A percentile compares a stretch with the other conserved stretches of the same genome.
Evolutionary conservation across 2,888 invertebrate genomes (phyloP).

Genomic region (Athrips mouffetella): DNA sequence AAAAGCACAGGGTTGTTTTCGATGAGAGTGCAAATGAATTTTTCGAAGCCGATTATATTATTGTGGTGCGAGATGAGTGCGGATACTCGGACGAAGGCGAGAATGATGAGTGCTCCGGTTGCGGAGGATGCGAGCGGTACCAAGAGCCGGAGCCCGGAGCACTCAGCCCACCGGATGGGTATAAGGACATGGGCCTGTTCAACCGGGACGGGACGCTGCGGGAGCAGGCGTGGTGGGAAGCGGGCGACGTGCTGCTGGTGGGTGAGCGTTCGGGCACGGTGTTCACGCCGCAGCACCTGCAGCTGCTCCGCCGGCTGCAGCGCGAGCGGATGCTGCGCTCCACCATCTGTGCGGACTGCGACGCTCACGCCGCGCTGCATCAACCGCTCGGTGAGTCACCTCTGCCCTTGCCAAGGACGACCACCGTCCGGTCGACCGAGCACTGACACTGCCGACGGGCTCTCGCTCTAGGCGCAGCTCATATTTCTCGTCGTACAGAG

Average conservation of each 20-base stretch:
- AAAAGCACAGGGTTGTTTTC: conserved; percentile 90
- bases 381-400: conserved; percentile 71
- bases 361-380: conserved; percentile 67
- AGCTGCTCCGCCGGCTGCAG: conserved; percentile 81
- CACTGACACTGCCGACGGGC: not conserved
- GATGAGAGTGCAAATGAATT: conserved; percentile 94
- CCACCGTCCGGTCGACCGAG: conserved; percentile 32
- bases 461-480: conserved; percentile 21
- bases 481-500: conserved; percentile 28
- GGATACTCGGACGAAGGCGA: conserved; percentile 89
- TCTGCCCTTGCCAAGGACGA: conserved; percentile 52
- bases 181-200: conserved; percentile 88
- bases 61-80: conserved; percentile 92
- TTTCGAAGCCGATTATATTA: conserved; percentile 95
- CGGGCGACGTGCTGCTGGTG: conserved; percentile 78
- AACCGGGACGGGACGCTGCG: conserved; percentile 76
- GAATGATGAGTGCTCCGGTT: conserved; percentile 83
- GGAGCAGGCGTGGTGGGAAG: conserved; percentile 78
- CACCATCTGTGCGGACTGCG: conserved; percentile 72
- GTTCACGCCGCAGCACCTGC: conserved; percentile 82
- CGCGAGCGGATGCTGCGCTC: conserved; percentile 79
- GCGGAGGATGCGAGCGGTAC: conserved; percentile 74
- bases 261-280: conserved; percentile 78
- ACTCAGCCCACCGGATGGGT: conserved; percentile 93
- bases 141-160: conserved; percentile 90